Conservation (phyloP, 2,888 invertebrate genomes). For the Nowickia ferox region DNA sequence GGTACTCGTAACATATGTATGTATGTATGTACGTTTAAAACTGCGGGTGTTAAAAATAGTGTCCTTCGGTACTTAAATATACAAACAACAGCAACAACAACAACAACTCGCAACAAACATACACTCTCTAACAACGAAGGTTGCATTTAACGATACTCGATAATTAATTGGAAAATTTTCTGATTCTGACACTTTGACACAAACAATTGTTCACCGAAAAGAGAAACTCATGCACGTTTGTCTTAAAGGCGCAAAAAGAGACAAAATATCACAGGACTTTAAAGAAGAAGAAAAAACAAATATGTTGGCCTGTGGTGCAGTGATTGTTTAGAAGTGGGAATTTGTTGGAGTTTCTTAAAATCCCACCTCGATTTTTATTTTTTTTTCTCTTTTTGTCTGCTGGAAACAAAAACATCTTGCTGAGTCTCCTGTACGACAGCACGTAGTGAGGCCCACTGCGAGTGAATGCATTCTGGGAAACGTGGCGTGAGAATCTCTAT, state of each 20-base stretch:
- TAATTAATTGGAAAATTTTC: conserved; percentile 67
- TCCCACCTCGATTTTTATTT: conserved; percentile 60
- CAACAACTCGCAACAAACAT: conserved; percentile 4
- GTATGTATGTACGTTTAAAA: background rate
- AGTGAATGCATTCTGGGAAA: conserved; percentile 61
- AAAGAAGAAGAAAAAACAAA: background rate
- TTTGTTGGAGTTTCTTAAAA: conserved; percentile 68
- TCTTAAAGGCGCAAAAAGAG: background rate
- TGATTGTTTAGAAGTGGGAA: conserved; percentile 72
- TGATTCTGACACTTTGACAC: conserved; percentile 68
- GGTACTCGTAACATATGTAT: background rate
- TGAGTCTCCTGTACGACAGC: conserved; percentile 21
- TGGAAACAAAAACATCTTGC: conserved; percentile 29
- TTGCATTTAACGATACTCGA: conserved; percentile 65
- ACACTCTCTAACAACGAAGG: conserved; percentile 35
- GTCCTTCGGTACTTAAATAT: conserved; percentile 49
- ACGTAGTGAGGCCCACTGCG: background rate
- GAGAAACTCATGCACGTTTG: conserved; percentile 7
- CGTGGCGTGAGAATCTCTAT: conserved; percentile 57
- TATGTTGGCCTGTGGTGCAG: conserved; percentile 47
- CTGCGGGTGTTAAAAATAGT: conserved; percentile 63
- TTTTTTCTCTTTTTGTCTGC: background rate
- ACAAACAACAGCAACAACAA: conserved; percentile 35
- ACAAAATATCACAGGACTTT: conserved; percentile 15
- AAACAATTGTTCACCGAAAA: conserved; percentile 32